Base-by-base conservation (phyloP, 2,113 vertebrate genomes). In the Crotalus tigris region DNA sequence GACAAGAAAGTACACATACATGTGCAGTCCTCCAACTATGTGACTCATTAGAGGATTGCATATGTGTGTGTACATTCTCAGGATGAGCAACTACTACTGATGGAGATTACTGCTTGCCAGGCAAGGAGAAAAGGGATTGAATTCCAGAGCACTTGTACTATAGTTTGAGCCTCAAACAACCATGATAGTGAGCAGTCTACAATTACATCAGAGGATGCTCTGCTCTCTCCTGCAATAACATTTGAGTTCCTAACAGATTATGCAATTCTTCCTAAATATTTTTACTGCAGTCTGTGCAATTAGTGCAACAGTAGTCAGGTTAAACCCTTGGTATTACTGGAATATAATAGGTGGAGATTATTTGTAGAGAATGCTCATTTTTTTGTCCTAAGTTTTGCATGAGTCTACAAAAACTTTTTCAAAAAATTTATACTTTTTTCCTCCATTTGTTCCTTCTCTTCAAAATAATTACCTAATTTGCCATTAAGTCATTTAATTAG, bases 371-470 rank as follows among this genome's bases (percentile, higher is more conserved):
- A 85, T 11, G 21, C 15, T 51, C 21, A 61, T 21, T 26, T 81
- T 94, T n/a, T 49, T 95, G 81, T 92, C 89, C 26, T 87, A 89
- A 91, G 64, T 91, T n/a, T 75, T 59, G 92, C 49, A 90, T 54
- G 55, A 90, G 29, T 94, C 93, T 90, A 10, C 61, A 92, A n/a
- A 89, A 93, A 90, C 85, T 13, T 89, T 0, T 97, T 96, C 92
- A 94, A 91, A 95, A 89, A 92, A 97, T 95, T 96, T 97, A 96
- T 89, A 92, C 89, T 96, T 95, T 85, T 96, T 97, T 91, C 95
- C 94, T 93, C 96, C 94, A 92, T 94, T 95, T 95, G 94, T 92
- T 94, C 17, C 91, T 92, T 61, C 51, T 75, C 95, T 95, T 94
- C 91, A 97, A 97, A 97, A 96, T 91, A 95, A 96, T 94, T 94